A percentile compares a stretch with the other conserved stretches of the same genome.
phyloP scores from a whole-genome alignment of 2,888 invertebrate species.

The Meiosimyza decipiens region DNA sequence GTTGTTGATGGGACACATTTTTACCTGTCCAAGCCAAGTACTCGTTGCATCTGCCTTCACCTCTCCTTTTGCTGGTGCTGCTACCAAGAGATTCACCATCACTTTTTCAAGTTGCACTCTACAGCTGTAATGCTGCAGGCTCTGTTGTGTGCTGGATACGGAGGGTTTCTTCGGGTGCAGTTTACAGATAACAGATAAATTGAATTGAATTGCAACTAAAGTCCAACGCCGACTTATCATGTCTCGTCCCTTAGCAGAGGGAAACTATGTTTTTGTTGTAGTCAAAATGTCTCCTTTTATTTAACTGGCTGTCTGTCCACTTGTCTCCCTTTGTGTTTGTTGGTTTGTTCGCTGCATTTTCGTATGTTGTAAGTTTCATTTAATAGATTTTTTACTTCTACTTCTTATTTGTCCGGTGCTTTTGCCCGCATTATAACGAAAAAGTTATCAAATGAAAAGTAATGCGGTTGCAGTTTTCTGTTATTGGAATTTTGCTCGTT shows the following conservation, averaged over 20 bases:
- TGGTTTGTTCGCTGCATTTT: neutral
- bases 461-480: too few relatives aligned
- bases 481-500: too few relatives aligned
- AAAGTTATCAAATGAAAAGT: too few relatives aligned
- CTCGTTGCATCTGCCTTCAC: constrained; percentile 21
- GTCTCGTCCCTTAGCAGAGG: neutral
- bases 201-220: constrained; percentile 35
- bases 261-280: neutral
- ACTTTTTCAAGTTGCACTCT: constrained; percentile 22
- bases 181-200: constrained; percentile 40
- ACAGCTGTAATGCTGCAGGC: constrained; percentile 12
- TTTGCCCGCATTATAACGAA: too few relatives aligned
- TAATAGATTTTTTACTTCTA: too few relatives aligned
- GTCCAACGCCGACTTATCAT: constrained; percentile 8
- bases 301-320: neutral
- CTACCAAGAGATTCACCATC: constrained; percentile 22
- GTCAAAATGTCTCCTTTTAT: neutral
- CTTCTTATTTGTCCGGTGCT: too few relatives aligned
- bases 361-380: neutral
- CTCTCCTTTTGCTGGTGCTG: constrained; percentile 12
- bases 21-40: constrained; percentile 30
- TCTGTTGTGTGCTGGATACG: too few relatives aligned
- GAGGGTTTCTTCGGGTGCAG: neutral
- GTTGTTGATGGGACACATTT: constrained; percentile 22
- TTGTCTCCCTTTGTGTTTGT: neutral